Percentiles rank a stretch among this genome's conserved stretches.
Evolutionary conservation across 2,113 vertebrate genomes (phyloP).

Genomic region (Pogona vitticeps): DNA sequence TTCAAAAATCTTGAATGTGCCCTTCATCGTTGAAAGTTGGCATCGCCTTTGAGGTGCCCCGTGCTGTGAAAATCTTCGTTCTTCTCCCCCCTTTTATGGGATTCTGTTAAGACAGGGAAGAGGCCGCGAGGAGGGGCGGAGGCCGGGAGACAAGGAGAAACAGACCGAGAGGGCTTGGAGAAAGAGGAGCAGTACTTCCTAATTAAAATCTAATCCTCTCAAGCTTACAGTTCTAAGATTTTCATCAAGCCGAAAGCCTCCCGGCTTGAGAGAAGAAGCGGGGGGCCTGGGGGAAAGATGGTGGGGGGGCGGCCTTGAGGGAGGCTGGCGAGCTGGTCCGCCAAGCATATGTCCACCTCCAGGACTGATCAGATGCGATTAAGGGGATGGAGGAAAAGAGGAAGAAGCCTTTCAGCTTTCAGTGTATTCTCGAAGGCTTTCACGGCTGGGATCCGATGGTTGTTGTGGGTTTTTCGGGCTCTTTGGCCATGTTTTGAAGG

Average conservation of each 20-base stretch:
- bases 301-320: neutral
- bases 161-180: neutral
- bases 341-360: slow-evolving; percentile 3
- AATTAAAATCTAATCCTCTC: slow-evolving; percentile 33
- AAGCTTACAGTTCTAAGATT: slow-evolving; percentile 15
- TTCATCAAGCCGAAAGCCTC: slow-evolving; percentile 31
- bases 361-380: neutral
- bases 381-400: neutral
- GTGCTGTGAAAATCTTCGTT: neutral
- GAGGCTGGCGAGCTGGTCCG: neutral
- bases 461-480: too few species aligned
- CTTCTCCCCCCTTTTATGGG: neutral
- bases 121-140: neutral
- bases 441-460: too few species aligned
- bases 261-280: neutral
- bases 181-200: neutral
- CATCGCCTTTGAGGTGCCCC: too few species aligned
- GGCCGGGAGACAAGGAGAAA: neutral
- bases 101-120: neutral
- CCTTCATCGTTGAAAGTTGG: too few species aligned
- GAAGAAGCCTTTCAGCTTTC: neutral
- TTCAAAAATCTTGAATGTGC: too few species aligned
- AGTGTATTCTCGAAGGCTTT: too few species aligned
- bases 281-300: neutral
- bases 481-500: too few species aligned